Percentiles rank a stretch among this genome's conserved stretches.
phyloP scores from a whole-genome alignment of 2,888 invertebrate species.

The Megamerina dolium region DNA sequence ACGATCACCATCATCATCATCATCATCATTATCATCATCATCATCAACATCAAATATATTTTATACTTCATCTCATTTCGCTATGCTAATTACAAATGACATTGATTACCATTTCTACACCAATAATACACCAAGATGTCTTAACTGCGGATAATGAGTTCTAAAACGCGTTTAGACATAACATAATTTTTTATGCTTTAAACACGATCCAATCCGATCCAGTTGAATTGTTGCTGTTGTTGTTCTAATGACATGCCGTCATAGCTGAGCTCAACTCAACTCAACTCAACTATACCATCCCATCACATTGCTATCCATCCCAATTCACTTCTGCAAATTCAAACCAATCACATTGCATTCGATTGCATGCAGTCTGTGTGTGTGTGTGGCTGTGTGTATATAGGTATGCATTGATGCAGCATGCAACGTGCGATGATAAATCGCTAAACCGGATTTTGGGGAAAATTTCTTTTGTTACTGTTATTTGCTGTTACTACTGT shows the following conservation, averaged over 20 bases:
- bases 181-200: slow-evolving; percentile 33
- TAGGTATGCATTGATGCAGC: not conserved
- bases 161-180: slow-evolving; percentile 23
- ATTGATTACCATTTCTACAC: slow-evolving; percentile 35
- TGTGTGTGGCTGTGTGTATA: not conserved
- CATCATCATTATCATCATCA: not conserved
- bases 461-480: too few relatives aligned
- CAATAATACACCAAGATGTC: slow-evolving; percentile 27
- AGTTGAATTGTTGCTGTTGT: too few relatives aligned
- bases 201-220: too few relatives aligned
- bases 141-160: slow-evolving; percentile 32
- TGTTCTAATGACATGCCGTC: too few relatives aligned
- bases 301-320: too few relatives aligned
- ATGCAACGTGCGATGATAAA: slow-evolving; percentile 1
- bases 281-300: too few relatives aligned
- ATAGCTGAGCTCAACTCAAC: too few relatives aligned
- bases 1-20: not conserved
- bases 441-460: slow-evolving; percentile 13
- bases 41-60: slow-evolving; percentile 1
- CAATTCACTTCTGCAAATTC: too few relatives aligned
- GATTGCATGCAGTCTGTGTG: too few relatives aligned
- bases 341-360: too few relatives aligned
- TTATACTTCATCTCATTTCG: not conserved
- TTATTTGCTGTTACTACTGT: too few relatives aligned
- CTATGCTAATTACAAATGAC: slow-evolving; percentile 28